These are phyloP conservation scores for Capitulum mitella DNA, from an alignment of 2,888 invertebrate species.

Conservation along the genomic window DNA sequence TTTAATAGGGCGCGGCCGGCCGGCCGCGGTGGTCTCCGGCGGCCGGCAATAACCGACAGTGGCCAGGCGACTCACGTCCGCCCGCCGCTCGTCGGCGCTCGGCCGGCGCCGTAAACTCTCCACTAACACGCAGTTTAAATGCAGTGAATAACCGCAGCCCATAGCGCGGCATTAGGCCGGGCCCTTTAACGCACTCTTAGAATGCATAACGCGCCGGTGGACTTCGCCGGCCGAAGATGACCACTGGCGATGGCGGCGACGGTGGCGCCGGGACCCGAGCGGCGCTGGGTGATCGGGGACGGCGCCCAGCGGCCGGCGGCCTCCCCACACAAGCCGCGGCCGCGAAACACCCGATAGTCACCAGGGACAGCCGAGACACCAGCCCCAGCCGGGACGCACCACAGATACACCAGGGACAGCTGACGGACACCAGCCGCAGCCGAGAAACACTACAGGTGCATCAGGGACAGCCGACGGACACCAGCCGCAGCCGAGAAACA, in stretches of 20 bases:
- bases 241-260: not conserved
- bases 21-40: not conserved
- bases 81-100: not conserved
- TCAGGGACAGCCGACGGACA: no score
- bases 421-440: no score
- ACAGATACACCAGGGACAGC: no score
- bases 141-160: constrained; percentile 23
- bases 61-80: constrained; percentile 8
- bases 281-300: not conserved
- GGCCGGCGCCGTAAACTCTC: not conserved
- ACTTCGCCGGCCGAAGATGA: not conserved
- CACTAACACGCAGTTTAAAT: constrained; percentile 24
- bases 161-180: constrained; percentile 21
- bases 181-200: constrained; percentile 22
- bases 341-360: no score
- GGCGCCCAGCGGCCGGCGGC: not conserved
- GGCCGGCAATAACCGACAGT: not conserved
- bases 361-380: no score
- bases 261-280: not conserved
- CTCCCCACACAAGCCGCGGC: no score
- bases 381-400: no score
- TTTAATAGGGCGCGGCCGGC: not conserved
- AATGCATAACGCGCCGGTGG: constrained; percentile 5
- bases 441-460: no score
- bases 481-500: no score